Conservation (phyloP, 2,113 vertebrate species). For the Macroglossus sobrinus region DNA sequence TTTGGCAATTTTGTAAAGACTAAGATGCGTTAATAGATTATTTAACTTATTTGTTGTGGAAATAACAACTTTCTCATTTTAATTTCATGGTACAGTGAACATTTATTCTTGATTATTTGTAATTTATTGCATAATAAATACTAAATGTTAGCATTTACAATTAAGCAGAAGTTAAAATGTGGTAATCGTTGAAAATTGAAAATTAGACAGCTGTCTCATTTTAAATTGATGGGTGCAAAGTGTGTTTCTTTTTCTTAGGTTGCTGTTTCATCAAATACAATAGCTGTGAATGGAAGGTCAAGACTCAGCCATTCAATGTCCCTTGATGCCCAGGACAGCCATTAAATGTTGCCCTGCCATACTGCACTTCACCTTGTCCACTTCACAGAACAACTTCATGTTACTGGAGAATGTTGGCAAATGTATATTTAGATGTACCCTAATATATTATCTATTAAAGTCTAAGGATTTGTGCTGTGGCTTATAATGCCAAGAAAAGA, state of each 20-base stretch:
- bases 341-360: constrained; percentile 68
- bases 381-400: constrained; percentile 63
- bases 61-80: constrained; percentile 57
- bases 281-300: constrained; percentile 83
- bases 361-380: constrained; percentile 65
- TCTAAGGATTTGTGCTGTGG: constrained; percentile 69
- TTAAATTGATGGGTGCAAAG: not conserved
- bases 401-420: constrained; percentile 70
- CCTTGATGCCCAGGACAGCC: constrained; percentile 73
- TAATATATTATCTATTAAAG: constrained; percentile 81
- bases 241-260: constrained; percentile 76
- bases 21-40: constrained; percentile 67
- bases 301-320: constrained; percentile 69
- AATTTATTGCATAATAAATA: constrained; percentile 35
- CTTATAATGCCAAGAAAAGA: constrained; percentile 77
- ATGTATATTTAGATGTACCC: constrained; percentile 81
- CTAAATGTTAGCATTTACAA: constrained; percentile 31
- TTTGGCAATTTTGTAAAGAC: constrained; percentile 65
- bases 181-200: constrained; percentile 33
- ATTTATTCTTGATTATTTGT: constrained; percentile 55
- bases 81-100: constrained; percentile 44
- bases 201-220: constrained; percentile 44
- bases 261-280: constrained; percentile 80
- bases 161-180: constrained; percentile 23
- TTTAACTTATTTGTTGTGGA: constrained; percentile 68